A percentile compares a stretch with the other conserved stretches of the same genome.
phyloP scores from a whole-genome alignment of 2,888 invertebrate genomes.

The Polyommatus iphigenia region DNA sequence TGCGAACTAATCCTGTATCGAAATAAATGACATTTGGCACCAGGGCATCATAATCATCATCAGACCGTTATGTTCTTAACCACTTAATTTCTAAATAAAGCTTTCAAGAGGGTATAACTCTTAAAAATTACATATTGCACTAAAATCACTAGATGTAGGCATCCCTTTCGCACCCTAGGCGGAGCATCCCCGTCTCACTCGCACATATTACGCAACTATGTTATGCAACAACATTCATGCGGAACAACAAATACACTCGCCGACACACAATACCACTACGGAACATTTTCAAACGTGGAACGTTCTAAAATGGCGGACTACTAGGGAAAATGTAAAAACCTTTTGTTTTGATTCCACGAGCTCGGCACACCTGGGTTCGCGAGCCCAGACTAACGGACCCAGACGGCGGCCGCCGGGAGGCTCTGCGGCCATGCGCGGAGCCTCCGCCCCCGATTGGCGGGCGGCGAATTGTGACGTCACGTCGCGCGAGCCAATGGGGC shows the following conservation, averaged over 20 bases:
- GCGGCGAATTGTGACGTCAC: constrained; percentile 64
- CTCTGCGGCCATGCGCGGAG: constrained; percentile 65
- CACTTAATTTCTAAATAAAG: neutral
- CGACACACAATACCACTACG: constrained; percentile 42
- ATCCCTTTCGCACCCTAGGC: constrained; percentile 45
- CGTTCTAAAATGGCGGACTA: constrained; percentile 50
- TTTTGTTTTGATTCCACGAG: constrained; percentile 60
- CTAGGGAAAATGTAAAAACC: constrained; percentile 59
- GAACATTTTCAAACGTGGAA: constrained; percentile 43
- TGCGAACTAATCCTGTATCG: too few species aligned
- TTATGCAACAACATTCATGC: constrained; percentile 43
- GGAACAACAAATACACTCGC: constrained; percentile 34
- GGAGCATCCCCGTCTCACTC: constrained; percentile 46
- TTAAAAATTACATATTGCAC: constrained; percentile 24
- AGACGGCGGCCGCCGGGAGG: constrained; percentile 55
- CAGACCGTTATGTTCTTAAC: neutral
- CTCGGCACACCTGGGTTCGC: constrained; percentile 75
- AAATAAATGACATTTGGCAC: too few species aligned
- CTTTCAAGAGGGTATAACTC: neutral
- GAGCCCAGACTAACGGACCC: constrained; percentile 69
- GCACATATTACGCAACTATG: constrained; percentile 44
- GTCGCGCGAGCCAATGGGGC: constrained; percentile 55
- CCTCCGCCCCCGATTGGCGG: constrained; percentile 61
- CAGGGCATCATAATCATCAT: neutral
- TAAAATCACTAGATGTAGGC: constrained; percentile 46